Base-by-base conservation (phyloP, 2,888 invertebrate genomes). In the Chrysomela aeneicollis region DNA sequence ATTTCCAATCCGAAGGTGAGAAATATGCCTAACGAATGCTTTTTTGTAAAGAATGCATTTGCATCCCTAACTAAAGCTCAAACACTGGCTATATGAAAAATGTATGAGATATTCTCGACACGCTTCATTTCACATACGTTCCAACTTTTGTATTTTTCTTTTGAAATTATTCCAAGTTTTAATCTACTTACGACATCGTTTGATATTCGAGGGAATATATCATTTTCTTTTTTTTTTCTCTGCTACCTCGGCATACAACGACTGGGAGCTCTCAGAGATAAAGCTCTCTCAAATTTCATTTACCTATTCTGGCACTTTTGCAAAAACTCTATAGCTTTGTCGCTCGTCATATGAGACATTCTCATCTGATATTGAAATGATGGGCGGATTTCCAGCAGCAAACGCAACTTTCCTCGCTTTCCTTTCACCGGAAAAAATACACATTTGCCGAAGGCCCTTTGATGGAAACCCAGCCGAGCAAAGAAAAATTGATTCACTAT, bases 41-140 rank as follows among this genome's bases (percentile, higher is more conserved):
- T 49, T 58, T 60, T 59, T 61, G 30, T 63, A 68, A 68, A 77
- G 71, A 73, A 77, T 74, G 69, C 75, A 79, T 81, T 81, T 77
- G 74, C 80, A 81, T 80, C 76, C 74, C 71, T 80, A 81, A 80
- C 79, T 77, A 79, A 73, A 74, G 72, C 74, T 77, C 77, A 76
- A 79, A 79, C 78, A 77, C 78, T 70, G 71, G 73, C 64, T 67
- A n/a, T n/a, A 79, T 81, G 77, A 78, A 80, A 80, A 78, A 81
- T 81, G 76, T 78, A 80, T 80, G 77, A 76, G 64, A 70, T 68
- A 42, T 42, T 71, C 75, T 74, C 69, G 69, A 71, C 71, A 72
- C 73, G 74, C 74, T 76, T 73, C 75, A 77, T 76, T 71, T 76
- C 75, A 73, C 76, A 75, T 74, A 73, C 74, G 57, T 46, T 57